phyloP scores from a whole-genome alignment of 2,797 vertebrate genomes.

The Simalia tracyae region DNA sequence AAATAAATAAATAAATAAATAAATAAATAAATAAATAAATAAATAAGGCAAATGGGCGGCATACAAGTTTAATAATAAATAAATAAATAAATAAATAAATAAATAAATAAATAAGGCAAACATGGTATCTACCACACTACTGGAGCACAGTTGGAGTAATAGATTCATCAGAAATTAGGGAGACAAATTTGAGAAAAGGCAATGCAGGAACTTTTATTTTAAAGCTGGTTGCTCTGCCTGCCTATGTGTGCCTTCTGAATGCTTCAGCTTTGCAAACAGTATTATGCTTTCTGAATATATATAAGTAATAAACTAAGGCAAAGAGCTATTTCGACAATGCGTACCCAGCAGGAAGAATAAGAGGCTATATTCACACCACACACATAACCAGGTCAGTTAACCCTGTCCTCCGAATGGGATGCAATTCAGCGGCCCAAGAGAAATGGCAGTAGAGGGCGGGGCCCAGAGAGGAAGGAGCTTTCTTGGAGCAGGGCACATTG shows the following conservation, averaged over 20 bases:
- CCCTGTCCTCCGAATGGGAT: background rate
- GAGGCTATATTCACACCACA: background rate
- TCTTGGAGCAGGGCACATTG: background rate
- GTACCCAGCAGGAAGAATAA: background rate
- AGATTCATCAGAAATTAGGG: background rate
- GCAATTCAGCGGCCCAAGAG: background rate
- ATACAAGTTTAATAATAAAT: no score
- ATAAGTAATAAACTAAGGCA: background rate
- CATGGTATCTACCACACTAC: background rate
- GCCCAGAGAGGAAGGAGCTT: background rate
- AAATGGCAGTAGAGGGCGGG: background rate
- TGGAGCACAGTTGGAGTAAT: background rate
- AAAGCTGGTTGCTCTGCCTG: background rate
- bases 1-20: no score
- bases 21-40: background rate
- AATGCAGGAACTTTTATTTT: background rate
- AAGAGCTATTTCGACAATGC: background rate
- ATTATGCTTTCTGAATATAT: background rate
- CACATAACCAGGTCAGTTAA: background rate
- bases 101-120: background rate
- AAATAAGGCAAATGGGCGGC: no score
- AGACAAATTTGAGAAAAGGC: background rate
- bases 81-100: background rate
- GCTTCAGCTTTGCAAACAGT: background rate
- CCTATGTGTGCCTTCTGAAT: background rate